A percentile compares a stretch with the other conserved stretches of the same genome.
These are phyloP conservation scores for Pyrochroa serraticornis DNA, from an alignment of 2,888 invertebrate species.

Conservation along the genomic window DNA sequence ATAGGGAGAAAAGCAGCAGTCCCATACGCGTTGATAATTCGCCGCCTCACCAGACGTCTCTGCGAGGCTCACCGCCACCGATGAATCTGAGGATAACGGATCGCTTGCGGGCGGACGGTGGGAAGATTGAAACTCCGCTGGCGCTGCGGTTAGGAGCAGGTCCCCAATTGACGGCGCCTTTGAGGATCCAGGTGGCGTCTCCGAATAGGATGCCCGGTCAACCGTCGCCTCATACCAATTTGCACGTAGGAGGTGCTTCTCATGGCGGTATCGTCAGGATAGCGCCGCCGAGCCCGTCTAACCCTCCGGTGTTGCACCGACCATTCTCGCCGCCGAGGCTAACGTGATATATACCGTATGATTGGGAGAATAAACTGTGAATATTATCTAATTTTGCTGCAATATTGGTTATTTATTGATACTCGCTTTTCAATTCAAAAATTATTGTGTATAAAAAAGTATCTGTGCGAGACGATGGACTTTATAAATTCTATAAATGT, in stretches of 20 bases:
- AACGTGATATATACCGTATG: conserved; percentile 55
- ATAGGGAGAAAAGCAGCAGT: conserved; percentile 35
- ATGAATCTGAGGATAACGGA: conserved; percentile 51
- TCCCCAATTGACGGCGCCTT: conserved; percentile 49
- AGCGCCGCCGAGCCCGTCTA: conserved; percentile 52
- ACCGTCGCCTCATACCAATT: conserved; percentile 46
- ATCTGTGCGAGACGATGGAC: conserved; percentile 16
- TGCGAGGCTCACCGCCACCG: conserved; percentile 50
- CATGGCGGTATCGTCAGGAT: conserved; percentile 56
- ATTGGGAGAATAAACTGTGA: conserved; percentile 41
- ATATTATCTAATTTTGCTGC: conserved; percentile 37
- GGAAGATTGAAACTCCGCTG: conserved; percentile 50
- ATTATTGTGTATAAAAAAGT: conserved; percentile 24
- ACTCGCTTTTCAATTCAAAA: conserved; percentile 11
- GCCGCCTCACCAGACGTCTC: conserved; percentile 37
- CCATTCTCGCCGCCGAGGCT: conserved; percentile 57
- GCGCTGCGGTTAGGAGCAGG: conserved; percentile 49
- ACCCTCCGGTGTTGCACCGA: conserved; percentile 53
- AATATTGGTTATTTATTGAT: conserved; percentile 38
- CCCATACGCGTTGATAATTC: conserved; percentile 46
- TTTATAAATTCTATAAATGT: conserved; percentile 36
- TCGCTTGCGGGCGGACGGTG: conserved; percentile 1
- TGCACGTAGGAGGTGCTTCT: conserved; percentile 42
- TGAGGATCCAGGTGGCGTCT: conserved; percentile 54
- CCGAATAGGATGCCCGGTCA: conserved; percentile 40